These are phyloP conservation scores for Accipiter cooperii DNA, from an alignment of 2,113 vertebrate genomes.

Conservation along the genomic window DNA sequence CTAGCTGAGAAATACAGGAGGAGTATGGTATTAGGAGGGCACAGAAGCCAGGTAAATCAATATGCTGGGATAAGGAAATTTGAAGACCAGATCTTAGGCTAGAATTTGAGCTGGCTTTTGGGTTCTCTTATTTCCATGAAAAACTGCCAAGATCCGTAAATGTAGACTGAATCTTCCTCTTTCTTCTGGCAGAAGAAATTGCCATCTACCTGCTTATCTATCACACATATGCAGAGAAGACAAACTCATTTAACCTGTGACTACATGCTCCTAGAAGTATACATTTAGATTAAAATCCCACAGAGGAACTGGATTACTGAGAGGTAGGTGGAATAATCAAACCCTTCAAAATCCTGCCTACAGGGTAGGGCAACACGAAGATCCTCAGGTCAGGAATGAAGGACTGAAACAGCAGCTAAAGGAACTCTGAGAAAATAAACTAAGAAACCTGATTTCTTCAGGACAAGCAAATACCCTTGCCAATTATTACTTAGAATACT, in stretches of 20 bases:
- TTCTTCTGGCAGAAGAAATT: neutral
- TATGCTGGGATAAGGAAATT: neutral
- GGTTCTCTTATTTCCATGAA: neutral
- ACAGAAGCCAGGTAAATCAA: neutral
- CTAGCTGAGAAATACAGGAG: neutral
- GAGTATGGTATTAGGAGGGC: neutral
- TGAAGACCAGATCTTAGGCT: neutral
- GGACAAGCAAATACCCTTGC: neutral
- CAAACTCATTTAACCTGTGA: neutral
- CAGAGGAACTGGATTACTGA: neutral
- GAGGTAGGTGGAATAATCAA: neutral
- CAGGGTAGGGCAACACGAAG: neutral
- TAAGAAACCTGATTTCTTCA: neutral
- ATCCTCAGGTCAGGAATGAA: neutral
- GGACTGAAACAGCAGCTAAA: neutral
- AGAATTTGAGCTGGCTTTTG: neutral
- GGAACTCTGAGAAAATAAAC: neutral
- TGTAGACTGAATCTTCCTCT: neutral
- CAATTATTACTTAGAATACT: neutral
- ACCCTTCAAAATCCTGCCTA: neutral
- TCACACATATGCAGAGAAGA: neutral
- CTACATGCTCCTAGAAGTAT: neutral
- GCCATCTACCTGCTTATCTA: neutral
- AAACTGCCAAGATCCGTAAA: neutral
- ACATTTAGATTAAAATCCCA: neutral